A percentile compares a stretch with the other conserved stretches of the same genome.
These are phyloP conservation scores for Priapulus caudatus DNA, from an alignment of 2,888 invertebrate species.

Conservation along the genomic window DNA sequence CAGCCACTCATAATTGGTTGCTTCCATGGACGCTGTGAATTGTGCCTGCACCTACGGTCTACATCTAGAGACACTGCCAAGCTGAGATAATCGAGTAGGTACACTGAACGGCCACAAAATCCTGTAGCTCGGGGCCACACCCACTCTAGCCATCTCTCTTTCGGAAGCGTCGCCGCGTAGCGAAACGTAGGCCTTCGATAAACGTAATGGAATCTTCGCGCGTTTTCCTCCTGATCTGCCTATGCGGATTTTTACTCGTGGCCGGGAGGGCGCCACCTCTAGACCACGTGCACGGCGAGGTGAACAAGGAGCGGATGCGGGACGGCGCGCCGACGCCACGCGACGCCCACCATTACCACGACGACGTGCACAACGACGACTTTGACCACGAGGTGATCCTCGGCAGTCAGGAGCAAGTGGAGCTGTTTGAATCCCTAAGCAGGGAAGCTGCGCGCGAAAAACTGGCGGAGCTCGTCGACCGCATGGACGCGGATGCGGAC, in stretches of 20 bases:
- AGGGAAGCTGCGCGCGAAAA: slow-evolving; percentile 73
- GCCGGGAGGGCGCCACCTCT: background rate
- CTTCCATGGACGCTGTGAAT: too few species aligned
- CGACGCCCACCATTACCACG: background rate
- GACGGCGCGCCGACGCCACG: background rate
- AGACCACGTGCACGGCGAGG: slow-evolving; percentile 1
- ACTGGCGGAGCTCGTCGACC: slow-evolving; percentile 56
- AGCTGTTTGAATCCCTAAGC: slow-evolving; percentile 73
- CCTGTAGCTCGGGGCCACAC: too few species aligned
- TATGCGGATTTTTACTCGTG: background rate
- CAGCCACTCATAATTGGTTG: too few species aligned
- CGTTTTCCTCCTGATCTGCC: background rate
- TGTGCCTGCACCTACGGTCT: too few species aligned
- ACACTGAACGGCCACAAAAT: too few species aligned
- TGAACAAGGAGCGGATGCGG: background rate
- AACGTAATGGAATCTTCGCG: too few species aligned
- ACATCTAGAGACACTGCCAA: too few species aligned
- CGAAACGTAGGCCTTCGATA: too few species aligned
- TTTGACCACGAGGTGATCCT: slow-evolving; percentile 1
- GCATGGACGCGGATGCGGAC: slow-evolving; percentile 80
- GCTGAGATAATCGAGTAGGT: too few species aligned
- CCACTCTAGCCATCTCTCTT: too few species aligned
- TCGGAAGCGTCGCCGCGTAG: too few species aligned
- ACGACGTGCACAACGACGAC: background rate
- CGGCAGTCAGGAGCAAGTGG: slow-evolving; percentile 77